These are phyloP conservation scores for Bradypodion pumilum DNA, from an alignment of 2,797 vertebrate genomes.

Conservation along the genomic window DNA sequence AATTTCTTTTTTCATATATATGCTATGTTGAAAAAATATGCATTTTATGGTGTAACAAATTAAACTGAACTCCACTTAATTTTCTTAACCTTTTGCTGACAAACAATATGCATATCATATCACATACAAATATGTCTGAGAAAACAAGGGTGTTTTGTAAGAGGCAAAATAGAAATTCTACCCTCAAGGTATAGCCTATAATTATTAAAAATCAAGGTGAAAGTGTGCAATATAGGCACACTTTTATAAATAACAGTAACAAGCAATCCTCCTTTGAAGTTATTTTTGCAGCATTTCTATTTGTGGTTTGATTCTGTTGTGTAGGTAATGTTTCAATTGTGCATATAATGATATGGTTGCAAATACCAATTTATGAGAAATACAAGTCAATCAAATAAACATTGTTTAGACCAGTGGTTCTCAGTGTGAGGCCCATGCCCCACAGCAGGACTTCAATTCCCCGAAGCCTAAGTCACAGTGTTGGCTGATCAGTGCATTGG, in stretches of 20 bases:
- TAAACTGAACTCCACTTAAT: neutral
- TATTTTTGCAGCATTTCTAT: slow-evolving; percentile 23
- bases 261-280: neutral
- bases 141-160: neutral
- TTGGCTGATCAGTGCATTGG: too few species aligned
- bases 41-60: neutral
- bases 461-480: too few species aligned
- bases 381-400: neutral
- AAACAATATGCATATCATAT: neutral
- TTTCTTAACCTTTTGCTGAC: slow-evolving; percentile 5
- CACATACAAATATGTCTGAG: neutral
- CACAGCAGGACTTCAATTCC: too few species aligned
- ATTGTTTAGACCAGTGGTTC: too few species aligned
- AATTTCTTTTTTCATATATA: slow-evolving; percentile 56
- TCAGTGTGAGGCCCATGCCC: too few species aligned
- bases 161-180: neutral
- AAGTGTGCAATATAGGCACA: neutral
- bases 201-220: neutral
- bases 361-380: neutral
- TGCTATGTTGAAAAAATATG: slow-evolving; percentile 68
- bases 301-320: neutral
- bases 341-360: neutral
- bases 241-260: neutral
- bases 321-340: too few species aligned
- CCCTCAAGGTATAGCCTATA: neutral